A percentile compares a stretch with the other conserved stretches of the same genome.
These are phyloP conservation scores for Lampropteryx suffumata DNA, from an alignment of 2,888 invertebrate genomes.

Conservation along the genomic window DNA sequence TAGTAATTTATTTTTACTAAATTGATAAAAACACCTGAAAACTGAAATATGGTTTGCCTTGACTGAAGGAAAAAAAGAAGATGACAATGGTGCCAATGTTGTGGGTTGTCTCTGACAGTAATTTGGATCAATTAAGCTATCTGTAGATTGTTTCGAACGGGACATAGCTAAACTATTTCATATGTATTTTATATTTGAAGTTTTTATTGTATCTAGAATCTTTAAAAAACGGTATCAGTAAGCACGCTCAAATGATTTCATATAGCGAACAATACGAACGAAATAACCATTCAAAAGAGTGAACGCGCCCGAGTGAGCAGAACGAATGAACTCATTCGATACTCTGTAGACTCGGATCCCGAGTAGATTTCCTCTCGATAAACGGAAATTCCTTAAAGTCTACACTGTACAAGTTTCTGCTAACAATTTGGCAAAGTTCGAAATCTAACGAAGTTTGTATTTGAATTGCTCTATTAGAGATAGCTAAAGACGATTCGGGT, in stretches of 20 bases:
- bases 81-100: no score
- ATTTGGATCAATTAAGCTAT: no score
- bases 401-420: slow-evolving; percentile 37
- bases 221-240: no score
- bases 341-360: slow-evolving; percentile 3
- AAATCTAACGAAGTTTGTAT: slow-evolving; percentile 40
- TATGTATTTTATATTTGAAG: no score
- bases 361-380: slow-evolving; percentile 17
- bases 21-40: no score
- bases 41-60: no score
- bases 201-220: no score
- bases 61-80: no score
- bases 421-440: slow-evolving; percentile 35
- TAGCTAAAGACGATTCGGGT: slow-evolving; percentile 14
- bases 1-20: no score
- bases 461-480: slow-evolving; percentile 35
- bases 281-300: neutral
- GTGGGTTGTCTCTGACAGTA: no score
- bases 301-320: neutral
- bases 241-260: neutral
- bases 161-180: no score
- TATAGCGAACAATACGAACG: neutral
- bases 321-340: neutral
- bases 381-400: slow-evolving; percentile 42
- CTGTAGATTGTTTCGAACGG: no score